Conservation (phyloP, 2,888 invertebrate species). For the Mantis religiosa region DNA sequence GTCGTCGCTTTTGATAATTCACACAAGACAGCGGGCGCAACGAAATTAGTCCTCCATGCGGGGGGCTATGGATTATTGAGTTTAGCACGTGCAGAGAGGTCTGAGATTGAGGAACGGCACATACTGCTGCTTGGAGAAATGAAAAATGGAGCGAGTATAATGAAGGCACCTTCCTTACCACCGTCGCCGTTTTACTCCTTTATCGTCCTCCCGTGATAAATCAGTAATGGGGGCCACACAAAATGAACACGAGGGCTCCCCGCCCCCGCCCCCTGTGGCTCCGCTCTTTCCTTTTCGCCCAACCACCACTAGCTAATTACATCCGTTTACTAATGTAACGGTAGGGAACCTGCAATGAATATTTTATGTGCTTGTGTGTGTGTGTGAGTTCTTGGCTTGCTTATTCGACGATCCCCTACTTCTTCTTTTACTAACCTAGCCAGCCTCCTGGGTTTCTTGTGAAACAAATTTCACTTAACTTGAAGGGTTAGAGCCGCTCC, state of each 20-base stretch:
- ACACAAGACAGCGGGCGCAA: not conserved
- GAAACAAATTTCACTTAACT: constrained; percentile 23
- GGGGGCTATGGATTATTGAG: not conserved
- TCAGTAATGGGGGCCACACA: constrained; percentile 4
- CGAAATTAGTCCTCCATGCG: not conserved
- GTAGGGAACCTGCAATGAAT: constrained; percentile 21
- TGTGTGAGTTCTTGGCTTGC: not conserved
- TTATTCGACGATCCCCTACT: not conserved
- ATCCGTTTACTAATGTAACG: constrained; percentile 24
- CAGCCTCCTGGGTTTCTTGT: not conserved
- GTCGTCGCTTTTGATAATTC: not conserved
- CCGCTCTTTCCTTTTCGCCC: not conserved
- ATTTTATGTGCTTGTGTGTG: constrained; percentile 15
- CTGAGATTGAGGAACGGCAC: not conserved
- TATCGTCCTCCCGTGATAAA: not conserved
- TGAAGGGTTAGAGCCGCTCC: not conserved
- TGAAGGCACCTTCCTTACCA: constrained; percentile 12
- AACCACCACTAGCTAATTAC: constrained; percentile 14
- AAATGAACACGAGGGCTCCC: not conserved
- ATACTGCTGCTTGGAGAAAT: not conserved
- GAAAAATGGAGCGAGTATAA: constrained; percentile 15
- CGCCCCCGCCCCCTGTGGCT: not conserved
- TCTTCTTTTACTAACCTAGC: not conserved
- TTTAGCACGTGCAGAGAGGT: not conserved
- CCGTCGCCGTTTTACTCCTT: not conserved